phyloP scores from a whole-genome alignment of 1,140 invertebrate species.

The Lethrus apterus region DNA sequence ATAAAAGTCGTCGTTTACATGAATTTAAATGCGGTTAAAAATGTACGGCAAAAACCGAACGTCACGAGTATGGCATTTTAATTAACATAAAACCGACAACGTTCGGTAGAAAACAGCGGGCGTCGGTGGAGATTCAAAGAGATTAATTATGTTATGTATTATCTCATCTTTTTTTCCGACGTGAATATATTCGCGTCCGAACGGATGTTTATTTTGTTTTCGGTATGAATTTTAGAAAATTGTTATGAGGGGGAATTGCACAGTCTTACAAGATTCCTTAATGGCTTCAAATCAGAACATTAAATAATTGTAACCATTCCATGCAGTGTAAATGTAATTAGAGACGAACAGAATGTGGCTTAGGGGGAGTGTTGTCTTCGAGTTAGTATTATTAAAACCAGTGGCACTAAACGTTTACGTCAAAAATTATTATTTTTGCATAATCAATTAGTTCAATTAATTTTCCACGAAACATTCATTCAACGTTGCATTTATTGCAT shows the following conservation, averaged over 20 bases:
- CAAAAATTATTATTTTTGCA: too few relatives aligned
- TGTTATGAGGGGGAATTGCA: constrained; percentile 5
- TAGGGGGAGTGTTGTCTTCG: constrained; percentile 13
- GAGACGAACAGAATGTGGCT: constrained; percentile 25
- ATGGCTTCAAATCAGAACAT: constrained; percentile 29
- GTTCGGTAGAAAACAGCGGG: constrained; percentile 12
- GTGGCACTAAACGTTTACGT: constrained; percentile 19
- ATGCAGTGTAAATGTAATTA: constrained; percentile 30
- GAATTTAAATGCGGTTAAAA: constrained; percentile 10
- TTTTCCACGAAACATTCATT: too few relatives aligned
- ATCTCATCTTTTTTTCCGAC: background rate
- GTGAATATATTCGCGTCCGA: background rate
- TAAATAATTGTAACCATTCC: constrained; percentile 32
- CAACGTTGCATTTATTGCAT: too few relatives aligned
- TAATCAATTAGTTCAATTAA: too few relatives aligned
- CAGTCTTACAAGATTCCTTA: constrained; percentile 16
- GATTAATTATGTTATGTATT: constrained; percentile 6
- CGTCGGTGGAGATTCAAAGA: constrained; percentile 11
- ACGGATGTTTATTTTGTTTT: too few relatives aligned
- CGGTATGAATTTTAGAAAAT: too few relatives aligned
- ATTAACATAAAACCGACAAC: constrained; percentile 10
- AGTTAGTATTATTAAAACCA: constrained; percentile 21
- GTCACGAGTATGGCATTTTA: constrained; percentile 15
- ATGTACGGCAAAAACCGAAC: constrained; percentile 6
- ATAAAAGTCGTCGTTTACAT: constrained; percentile 18